Conservation (phyloP, 2,888 invertebrate species). For the Carpatolechia fugitivella region DNA sequence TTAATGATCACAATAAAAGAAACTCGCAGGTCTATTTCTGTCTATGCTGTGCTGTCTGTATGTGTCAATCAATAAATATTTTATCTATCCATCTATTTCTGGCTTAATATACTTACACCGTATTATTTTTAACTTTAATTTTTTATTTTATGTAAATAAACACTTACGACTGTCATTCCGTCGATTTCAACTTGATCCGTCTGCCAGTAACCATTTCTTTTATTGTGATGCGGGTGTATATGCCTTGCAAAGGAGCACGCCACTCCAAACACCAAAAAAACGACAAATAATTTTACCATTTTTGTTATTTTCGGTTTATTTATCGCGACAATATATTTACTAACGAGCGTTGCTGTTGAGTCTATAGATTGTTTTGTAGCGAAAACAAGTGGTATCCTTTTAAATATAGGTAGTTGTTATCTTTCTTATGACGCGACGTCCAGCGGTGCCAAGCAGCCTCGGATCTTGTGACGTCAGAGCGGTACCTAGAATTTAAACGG, state of each 20-base stretch:
- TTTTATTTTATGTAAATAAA: not conserved
- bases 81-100: too few species aligned
- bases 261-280: constrained; percentile 27
- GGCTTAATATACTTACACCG: too few species aligned
- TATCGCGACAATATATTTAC: too few species aligned
- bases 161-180: constrained; percentile 44
- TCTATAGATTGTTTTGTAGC: constrained; percentile 32
- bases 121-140: too few species aligned
- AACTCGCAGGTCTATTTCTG: too few species aligned
- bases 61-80: too few species aligned
- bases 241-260: constrained; percentile 37
- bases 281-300: constrained; percentile 31
- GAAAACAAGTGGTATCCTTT: constrained; percentile 34
- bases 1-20: too few species aligned
- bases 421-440: constrained; percentile 29
- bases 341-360: constrained; percentile 2
- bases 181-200: constrained; percentile 29
- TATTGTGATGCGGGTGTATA: constrained; percentile 38
- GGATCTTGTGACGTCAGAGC: constrained; percentile 22
- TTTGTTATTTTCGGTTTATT: constrained; percentile 20
- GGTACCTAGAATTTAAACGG: not conserved
- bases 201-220: constrained; percentile 23
- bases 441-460: too few species aligned
- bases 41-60: too few species aligned
- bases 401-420: constrained; percentile 44